Conservation (phyloP, 2,888 invertebrate species). For the Amiota mariae region DNA sequence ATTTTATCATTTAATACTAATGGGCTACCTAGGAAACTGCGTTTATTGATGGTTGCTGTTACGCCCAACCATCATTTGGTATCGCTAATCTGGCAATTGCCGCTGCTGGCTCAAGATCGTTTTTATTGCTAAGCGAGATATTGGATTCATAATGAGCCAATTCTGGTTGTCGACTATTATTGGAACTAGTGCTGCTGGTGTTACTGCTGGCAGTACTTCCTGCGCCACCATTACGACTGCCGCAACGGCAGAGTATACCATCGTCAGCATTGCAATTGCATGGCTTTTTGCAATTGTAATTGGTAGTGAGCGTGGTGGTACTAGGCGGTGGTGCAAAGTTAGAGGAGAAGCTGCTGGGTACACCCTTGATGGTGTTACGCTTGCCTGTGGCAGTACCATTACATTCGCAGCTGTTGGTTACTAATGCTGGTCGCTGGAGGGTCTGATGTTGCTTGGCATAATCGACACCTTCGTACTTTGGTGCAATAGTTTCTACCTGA, state of each 20-base stretch:
- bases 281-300: slow-evolving; percentile 69
- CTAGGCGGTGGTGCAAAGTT: slow-evolving; percentile 64
- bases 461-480: slow-evolving; percentile 67
- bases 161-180: slow-evolving; percentile 62
- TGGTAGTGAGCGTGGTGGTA: slow-evolving; percentile 42
- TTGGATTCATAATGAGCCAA: slow-evolving; percentile 70
- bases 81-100: slow-evolving; percentile 29
- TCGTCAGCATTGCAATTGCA: slow-evolving; percentile 64
- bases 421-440: slow-evolving; percentile 38
- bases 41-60: slow-evolving; percentile 50
- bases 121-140: slow-evolving; percentile 64
- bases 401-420: slow-evolving; percentile 60
- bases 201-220: slow-evolving; percentile 64
- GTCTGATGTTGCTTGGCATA: slow-evolving; percentile 60
- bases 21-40: not conserved
- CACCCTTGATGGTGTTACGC: slow-evolving; percentile 37
- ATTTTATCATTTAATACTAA: not conserved
- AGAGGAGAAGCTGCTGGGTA: slow-evolving; percentile 70
- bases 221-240: slow-evolving; percentile 58
- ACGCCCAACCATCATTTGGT: slow-evolving; percentile 68
- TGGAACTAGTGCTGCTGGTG: slow-evolving; percentile 66
- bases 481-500: slow-evolving; percentile 36
- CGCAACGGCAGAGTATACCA: slow-evolving; percentile 60
- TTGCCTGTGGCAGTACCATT: slow-evolving; percentile 50
- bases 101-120: slow-evolving; percentile 54